phyloP scores from a whole-genome alignment of 2,113 vertebrate genomes.

The Dolichallabes microphthalmus region DNA sequence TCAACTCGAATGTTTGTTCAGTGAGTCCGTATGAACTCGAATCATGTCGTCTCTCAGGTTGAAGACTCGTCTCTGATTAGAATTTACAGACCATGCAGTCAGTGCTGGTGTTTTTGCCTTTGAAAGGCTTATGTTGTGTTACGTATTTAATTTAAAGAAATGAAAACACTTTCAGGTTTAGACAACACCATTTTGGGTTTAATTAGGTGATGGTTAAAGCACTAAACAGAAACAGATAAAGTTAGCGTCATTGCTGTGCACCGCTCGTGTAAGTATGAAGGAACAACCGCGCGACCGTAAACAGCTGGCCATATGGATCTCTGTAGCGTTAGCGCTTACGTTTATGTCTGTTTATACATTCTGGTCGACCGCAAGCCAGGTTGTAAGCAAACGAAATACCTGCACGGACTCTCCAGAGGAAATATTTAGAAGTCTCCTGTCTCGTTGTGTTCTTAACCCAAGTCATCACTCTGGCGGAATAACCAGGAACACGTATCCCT shows the following conservation, averaged over 20 bases:
- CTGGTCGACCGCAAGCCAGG: conserved; percentile 8
- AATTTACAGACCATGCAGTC: not conserved
- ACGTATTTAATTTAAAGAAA: not conserved
- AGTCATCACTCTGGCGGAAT: conserved; percentile 28
- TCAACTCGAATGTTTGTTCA: not conserved
- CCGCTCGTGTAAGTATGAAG: not conserved
- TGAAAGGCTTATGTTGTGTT: no score
- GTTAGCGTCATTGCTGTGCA: not conserved
- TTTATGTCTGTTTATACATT: conserved; percentile 3
- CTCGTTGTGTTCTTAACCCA: conserved; percentile 30
- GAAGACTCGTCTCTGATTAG: not conserved
- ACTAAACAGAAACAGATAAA: not conserved
- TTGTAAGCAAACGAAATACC: conserved; percentile 14
- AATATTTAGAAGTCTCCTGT: conserved; percentile 23
- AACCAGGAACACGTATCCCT: conserved; percentile 34
- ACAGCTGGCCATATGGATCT: not conserved
- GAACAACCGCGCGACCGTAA: not conserved
- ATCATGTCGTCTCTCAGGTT: not conserved
- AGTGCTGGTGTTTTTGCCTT: not conserved
- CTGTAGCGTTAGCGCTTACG: not conserved
- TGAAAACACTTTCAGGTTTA: not conserved
- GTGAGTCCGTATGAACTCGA: not conserved
- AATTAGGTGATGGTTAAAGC: not conserved
- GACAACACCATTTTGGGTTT: not conserved
- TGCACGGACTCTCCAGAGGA: conserved; percentile 20